Evolutionary conservation across 2,888 invertebrate genomes (phyloP).

Genomic region (Graphium colonna): DNA sequence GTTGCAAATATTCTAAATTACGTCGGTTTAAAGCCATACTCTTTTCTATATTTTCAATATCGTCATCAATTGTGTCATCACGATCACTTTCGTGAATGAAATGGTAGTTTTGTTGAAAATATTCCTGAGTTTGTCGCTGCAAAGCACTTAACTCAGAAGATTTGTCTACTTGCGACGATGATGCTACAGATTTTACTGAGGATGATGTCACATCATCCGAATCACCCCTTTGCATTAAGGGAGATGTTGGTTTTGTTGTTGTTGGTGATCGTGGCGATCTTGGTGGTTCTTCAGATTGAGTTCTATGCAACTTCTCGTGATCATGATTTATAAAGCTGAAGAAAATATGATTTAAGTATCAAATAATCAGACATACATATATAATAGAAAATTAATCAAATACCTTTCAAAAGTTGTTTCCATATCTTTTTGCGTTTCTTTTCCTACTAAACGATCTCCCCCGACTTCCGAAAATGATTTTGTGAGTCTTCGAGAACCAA

Average conservation of each 20-base stretch:
- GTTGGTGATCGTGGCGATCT: conserved; percentile 85
- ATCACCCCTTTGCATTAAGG: conserved; percentile 62
- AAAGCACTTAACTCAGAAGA: conserved; percentile 64
- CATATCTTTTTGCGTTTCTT: conserved; percentile 53
- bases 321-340: conserved; percentile 70
- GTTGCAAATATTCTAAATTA: conserved; percentile 74
- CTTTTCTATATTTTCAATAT: conserved; percentile 74
- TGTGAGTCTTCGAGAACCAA: conserved; percentile 83
- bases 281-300: conserved; percentile 92
- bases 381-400: background rate
- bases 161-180: conserved; percentile 66
- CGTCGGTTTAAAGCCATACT: conserved; percentile 74
- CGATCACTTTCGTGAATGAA: conserved; percentile 76
- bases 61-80: conserved; percentile 75
- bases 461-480: conserved; percentile 91
- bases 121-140: conserved; percentile 71
- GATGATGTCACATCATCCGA: conserved; percentile 69
- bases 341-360: too few species aligned
- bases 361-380: too few species aligned
- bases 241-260: conserved; percentile 66
- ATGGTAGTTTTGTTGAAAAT: conserved; percentile 76
- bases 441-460: conserved; percentile 57
- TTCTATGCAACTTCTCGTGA: conserved; percentile 89
- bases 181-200: conserved; percentile 64
- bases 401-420: conserved; percentile 61